Conservation (phyloP, 1,140 invertebrate species). For the Tyrophagus putrescentiae region DNA sequence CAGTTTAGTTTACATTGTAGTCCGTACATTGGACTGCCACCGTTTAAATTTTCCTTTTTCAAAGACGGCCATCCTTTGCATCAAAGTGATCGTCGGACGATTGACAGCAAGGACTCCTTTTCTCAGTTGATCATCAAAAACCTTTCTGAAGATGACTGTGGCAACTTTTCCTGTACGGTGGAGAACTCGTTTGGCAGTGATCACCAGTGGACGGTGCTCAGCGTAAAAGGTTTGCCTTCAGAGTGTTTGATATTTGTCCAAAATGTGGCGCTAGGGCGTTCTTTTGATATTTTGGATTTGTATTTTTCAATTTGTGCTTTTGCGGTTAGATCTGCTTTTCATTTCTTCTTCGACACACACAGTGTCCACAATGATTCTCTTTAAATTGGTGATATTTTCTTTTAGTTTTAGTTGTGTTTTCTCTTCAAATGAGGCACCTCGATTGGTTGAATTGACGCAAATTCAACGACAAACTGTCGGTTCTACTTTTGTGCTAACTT, state of each 20-base stretch:
- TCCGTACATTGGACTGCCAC: no score
- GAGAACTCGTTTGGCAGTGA: conserved; percentile 83
- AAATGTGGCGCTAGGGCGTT: not conserved
- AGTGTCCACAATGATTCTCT: not conserved
- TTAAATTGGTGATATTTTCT: not conserved
- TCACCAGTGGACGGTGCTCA: conserved; percentile 68
- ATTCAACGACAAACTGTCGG: not conserved
- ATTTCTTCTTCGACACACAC: not conserved
- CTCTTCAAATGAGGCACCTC: no score
- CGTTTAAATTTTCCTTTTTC: no score
- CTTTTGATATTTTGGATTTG: not conserved
- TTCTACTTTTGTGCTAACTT: not conserved
- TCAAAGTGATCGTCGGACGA: not conserved
- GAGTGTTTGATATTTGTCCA: not conserved
- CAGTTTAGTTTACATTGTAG: no score
- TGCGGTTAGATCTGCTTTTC: not conserved
- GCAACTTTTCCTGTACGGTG: conserved; percentile 71
- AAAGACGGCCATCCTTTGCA: not conserved
- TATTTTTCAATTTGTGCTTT: not conserved
- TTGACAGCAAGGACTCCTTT: not conserved
- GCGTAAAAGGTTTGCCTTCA: conserved; percentile 8
- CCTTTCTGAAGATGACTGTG: conserved; percentile 41
- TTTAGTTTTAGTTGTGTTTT: no score
- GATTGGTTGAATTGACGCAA: not conserved
- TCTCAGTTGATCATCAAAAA: not conserved